Conservation (phyloP, 2,888 invertebrate species). For the Diarsia rubi region DNA sequence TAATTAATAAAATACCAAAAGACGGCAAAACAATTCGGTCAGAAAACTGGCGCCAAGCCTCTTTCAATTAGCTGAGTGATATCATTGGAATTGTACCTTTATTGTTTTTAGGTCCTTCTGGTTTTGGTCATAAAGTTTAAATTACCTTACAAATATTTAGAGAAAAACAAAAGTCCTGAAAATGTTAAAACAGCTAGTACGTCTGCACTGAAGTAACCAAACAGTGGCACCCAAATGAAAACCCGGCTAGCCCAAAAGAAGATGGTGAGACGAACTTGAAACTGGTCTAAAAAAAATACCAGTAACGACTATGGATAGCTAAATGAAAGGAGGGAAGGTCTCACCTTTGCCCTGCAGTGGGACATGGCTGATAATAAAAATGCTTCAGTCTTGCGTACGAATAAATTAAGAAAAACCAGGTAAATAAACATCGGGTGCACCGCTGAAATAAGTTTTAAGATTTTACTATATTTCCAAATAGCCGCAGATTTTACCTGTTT, state of each 20-base stretch:
- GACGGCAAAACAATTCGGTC: constrained; percentile 34
- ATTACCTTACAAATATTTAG: constrained; percentile 1
- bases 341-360: not conserved
- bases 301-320: not conserved
- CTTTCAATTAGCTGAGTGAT: constrained; percentile 46
- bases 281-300: not conserved
- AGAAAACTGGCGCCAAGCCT: constrained; percentile 51
- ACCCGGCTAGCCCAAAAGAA: not conserved
- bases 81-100: constrained; percentile 10
- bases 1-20: constrained; percentile 36
- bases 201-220: not conserved
- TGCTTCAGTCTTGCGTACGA: not conserved
- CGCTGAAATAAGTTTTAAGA: not conserved
- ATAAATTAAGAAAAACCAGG: not conserved
- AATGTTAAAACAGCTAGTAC: not conserved
- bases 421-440: not conserved
- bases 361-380: not conserved
- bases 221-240: not conserved
- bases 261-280: not conserved
- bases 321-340: not conserved
- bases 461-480: not conserved
- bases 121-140: not conserved
- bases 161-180: not conserved
- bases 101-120: constrained; percentile 15
- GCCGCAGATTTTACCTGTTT: not conserved